These are phyloP conservation scores for Ooceraea biroi DNA, from an alignment of 1,140 invertebrate species.

Conservation along the genomic window DNA sequence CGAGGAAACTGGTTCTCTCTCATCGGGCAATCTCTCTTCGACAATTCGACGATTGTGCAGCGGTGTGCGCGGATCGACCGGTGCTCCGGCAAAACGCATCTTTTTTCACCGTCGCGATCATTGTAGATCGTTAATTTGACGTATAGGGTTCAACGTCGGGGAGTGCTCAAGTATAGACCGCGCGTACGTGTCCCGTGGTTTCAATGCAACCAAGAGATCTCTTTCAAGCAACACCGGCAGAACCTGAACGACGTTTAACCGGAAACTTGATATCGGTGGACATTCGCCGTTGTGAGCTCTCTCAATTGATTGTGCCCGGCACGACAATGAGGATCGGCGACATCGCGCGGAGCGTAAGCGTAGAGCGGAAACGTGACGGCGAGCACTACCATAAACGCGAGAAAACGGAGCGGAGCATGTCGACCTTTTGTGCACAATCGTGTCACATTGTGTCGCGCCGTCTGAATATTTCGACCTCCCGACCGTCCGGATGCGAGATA, in stretches of 20 bases:
- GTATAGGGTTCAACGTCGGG: slow-evolving; percentile 56
- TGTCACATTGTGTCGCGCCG: slow-evolving; percentile 41
- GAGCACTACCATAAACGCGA: slow-evolving; percentile 40
- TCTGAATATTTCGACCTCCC: slow-evolving; percentile 32
- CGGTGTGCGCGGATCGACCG: slow-evolving; percentile 6
- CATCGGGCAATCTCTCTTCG: slow-evolving; percentile 18
- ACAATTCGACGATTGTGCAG: slow-evolving; percentile 30
- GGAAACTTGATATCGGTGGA: slow-evolving; percentile 77
- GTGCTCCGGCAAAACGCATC: slow-evolving; percentile 27
- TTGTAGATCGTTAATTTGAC: slow-evolving; percentile 75
- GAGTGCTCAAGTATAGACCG: slow-evolving; percentile 58
- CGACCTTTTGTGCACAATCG: slow-evolving; percentile 61
- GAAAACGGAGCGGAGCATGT: slow-evolving; percentile 55
- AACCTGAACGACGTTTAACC: slow-evolving; percentile 74
- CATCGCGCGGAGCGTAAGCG: slow-evolving; percentile 64
- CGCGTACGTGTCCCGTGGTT: slow-evolving; percentile 56
- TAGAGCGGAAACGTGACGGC: slow-evolving; percentile 25
- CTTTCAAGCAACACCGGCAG: slow-evolving; percentile 71
- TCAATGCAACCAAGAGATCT: slow-evolving; percentile 58
- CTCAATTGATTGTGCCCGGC: slow-evolving; percentile 71
- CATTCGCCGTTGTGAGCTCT: slow-evolving; percentile 68
- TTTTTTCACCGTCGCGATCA: slow-evolving; percentile 34
- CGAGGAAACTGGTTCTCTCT: slow-evolving; percentile 24
- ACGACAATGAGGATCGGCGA: slow-evolving; percentile 73
- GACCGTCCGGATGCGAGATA: neutral